Conservation (phyloP, 2,888 invertebrate genomes). For the Cinara cedri region DNA sequence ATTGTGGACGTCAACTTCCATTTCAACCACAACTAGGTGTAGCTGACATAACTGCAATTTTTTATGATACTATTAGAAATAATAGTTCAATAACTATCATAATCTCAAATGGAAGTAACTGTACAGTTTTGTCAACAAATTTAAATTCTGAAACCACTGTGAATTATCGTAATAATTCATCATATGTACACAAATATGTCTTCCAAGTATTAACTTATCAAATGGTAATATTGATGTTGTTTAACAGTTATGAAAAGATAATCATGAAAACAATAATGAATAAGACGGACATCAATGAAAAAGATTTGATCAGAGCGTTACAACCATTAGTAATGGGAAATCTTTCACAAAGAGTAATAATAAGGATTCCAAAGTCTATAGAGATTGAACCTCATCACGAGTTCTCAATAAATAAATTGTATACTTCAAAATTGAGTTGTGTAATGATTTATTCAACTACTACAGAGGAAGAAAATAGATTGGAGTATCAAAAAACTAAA, state of each 20-base stretch:
- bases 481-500: slow-evolving; percentile 95
- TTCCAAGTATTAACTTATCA: slow-evolving; percentile 92
- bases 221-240: slow-evolving; percentile 94
- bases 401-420: slow-evolving; percentile 96
- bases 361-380: slow-evolving; percentile 94
- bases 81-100: slow-evolving; percentile 62
- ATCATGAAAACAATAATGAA: slow-evolving; percentile 87
- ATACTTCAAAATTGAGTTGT: slow-evolving; percentile 93
- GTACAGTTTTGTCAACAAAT: slow-evolving; percentile 36
- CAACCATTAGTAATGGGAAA: slow-evolving; percentile 99
- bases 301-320: slow-evolving; percentile 92
- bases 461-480: slow-evolving; percentile 96
- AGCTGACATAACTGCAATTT: slow-evolving; percentile 95
- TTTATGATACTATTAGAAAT: slow-evolving; percentile 77
- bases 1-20: slow-evolving; percentile 95
- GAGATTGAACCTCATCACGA: slow-evolving; percentile 93
- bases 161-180: slow-evolving; percentile 7
- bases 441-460: slow-evolving; percentile 94
- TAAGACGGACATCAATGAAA: slow-evolving; percentile 97
- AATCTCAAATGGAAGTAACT: slow-evolving; percentile 49
- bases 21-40: slow-evolving; percentile 96
- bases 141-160: slow-evolving; percentile 29
- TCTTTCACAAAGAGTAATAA: slow-evolving; percentile 90
- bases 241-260: slow-evolving; percentile 89
- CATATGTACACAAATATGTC: slow-evolving; percentile 80